These are phyloP conservation scores for Tauraco hartlaubi DNA, from an alignment of 2,797 vertebrate species.

Conservation along the genomic window DNA sequence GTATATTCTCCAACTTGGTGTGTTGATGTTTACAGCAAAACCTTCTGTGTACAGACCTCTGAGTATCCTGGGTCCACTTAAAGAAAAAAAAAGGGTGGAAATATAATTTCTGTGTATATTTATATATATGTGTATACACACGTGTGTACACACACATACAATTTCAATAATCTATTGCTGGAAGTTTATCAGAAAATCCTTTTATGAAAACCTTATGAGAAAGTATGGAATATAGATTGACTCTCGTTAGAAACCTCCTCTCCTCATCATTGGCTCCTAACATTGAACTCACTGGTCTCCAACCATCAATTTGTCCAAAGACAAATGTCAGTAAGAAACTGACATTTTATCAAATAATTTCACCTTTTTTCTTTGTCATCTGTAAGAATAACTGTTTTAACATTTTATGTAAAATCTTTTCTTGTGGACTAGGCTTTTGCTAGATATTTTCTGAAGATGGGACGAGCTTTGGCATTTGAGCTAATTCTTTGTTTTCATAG, in stretches of 20 bases:
- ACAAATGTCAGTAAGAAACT: background rate
- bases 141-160: rapidly evolving
- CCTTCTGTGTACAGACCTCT: rapidly evolving
- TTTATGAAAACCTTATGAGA: rapidly evolving
- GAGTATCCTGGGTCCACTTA: background rate
- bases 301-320: background rate
- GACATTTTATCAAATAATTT: background rate
- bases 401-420: background rate
- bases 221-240: background rate
- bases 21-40: background rate
- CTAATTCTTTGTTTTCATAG: background rate
- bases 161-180: background rate
- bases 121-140: too few relatives aligned
- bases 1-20: background rate
- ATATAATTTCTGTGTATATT: rapidly evolving
- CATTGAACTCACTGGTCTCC: background rate
- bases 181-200: background rate
- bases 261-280: background rate
- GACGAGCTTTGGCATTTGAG: background rate
- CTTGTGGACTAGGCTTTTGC: background rate
- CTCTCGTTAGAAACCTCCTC: background rate
- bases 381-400: background rate
- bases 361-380: background rate
- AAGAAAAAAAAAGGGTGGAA: background rate
- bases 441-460: background rate